Conservation (phyloP, 1,140 invertebrate genomes). For the Hypothenemus hampei region DNA sequence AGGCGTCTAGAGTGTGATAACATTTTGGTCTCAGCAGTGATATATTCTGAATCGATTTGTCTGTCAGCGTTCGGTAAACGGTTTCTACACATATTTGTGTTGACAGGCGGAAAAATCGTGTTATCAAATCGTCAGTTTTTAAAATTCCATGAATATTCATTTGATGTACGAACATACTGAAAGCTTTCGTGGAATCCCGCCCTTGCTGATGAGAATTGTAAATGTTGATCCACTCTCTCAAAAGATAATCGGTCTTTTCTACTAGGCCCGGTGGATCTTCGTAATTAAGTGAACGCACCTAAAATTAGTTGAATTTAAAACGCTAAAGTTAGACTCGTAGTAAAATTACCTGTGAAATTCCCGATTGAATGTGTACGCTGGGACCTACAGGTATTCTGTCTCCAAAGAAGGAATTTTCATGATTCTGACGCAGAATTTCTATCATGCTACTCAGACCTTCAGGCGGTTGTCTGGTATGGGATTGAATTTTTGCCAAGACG, state of each 20-base stretch:
- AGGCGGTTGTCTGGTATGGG: constrained; percentile 68
- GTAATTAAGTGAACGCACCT: constrained; percentile 73
- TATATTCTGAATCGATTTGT: constrained; percentile 44
- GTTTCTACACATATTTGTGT: constrained; percentile 96
- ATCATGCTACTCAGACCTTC: constrained; percentile 74
- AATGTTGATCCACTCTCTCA: constrained; percentile 93
- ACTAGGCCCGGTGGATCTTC: constrained; percentile 91
- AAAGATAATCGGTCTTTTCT: constrained; percentile 90
- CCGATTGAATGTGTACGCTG: constrained; percentile 88
- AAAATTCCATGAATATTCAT: constrained; percentile 96
- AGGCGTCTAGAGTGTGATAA: constrained; percentile 93
- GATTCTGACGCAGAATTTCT: constrained; percentile 68
- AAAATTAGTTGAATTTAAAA: constrained; percentile 10
- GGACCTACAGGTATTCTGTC: constrained; percentile 70
- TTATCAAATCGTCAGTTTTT: constrained; percentile 96
- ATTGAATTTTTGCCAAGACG: constrained; percentile 66
- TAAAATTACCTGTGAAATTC: constrained; percentile 65
- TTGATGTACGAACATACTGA: constrained; percentile 88
- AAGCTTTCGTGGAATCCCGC: constrained; percentile 89
- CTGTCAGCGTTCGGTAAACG: constrained; percentile 72
- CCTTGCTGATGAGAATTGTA: constrained; percentile 73
- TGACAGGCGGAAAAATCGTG: constrained; percentile 93
- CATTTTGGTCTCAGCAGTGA: constrained; percentile 76
- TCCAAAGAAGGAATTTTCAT: constrained; percentile 60
- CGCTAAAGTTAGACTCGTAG: not conserved